These are phyloP conservation scores for Neodiprion pinetum DNA, from an alignment of 1,140 invertebrate genomes.

Conservation along the genomic window DNA sequence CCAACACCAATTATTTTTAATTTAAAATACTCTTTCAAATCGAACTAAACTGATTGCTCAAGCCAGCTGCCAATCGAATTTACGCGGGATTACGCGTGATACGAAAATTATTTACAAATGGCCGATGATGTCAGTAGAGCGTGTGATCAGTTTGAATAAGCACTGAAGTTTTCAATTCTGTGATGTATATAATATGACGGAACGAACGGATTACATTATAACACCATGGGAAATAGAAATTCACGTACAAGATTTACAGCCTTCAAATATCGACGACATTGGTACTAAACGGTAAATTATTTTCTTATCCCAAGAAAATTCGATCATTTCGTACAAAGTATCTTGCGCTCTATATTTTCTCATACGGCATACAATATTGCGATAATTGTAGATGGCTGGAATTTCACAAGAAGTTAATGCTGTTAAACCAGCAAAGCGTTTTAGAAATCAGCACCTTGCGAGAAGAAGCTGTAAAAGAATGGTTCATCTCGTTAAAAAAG, in stretches of 20 bases:
- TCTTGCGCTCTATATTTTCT: background rate
- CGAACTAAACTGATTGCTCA: background rate
- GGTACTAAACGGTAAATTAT: constrained; percentile 47
- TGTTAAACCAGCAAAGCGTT: constrained; percentile 81
- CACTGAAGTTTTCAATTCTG: constrained; percentile 12
- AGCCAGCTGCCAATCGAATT: background rate
- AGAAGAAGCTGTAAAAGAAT: constrained; percentile 78
- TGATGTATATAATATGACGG: constrained; percentile 39
- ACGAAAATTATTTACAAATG: constrained; percentile 53
- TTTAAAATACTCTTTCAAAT: background rate
- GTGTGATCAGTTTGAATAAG: background rate
- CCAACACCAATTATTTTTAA: background rate
- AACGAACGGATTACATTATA: constrained; percentile 55
- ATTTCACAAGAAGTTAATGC: constrained; percentile 76
- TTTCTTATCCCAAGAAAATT: constrained; percentile 19
- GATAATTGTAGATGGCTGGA: constrained; percentile 72
- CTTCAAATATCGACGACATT: constrained; percentile 56
- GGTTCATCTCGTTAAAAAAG: constrained; percentile 69
- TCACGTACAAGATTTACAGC: constrained; percentile 59
- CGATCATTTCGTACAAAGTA: constrained; percentile 10
- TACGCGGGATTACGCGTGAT: background rate
- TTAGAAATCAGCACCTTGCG: constrained; percentile 72
- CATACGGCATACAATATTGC: constrained; percentile 8
- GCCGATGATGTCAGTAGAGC: constrained; percentile 25
- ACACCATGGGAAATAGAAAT: constrained; percentile 61